Evolutionary conservation across 1,140 invertebrate genomes (phyloP), one percentile per base, ranked within the genome.

Genomic region (Panonychus citri): DNA sequence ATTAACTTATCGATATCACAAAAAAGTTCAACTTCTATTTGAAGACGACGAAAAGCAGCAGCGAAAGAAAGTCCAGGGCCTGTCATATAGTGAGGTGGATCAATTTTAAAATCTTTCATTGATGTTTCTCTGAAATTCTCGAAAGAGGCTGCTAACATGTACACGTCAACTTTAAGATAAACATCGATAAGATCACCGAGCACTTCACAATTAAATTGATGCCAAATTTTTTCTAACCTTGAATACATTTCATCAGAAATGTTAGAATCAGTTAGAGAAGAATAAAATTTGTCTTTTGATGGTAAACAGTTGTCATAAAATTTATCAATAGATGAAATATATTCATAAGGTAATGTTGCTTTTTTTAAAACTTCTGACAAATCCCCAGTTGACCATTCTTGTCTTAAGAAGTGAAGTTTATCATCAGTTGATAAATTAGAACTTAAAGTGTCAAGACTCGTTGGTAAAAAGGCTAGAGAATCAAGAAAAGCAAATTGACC

Each of bases 61-160:
- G 19, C 57, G 27, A 1, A 59, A 56, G 42, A 10, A 8, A 68
- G 61, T 7, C 63, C 64, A 5, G 62, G 63, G 0, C 58, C 17
- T 12, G 61, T 63, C 51, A 61, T 66, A 59, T 65, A 68, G 46
- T 61, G 58, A 8, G 59, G 54, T 1, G 64, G 62, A 59, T 68
- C 66, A 74, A 62, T 10, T 40, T 40, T 40, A 40, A 12, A 40
- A 40, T 40, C n/a, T n/a, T 40, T 40, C n/a, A 40, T 12, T 12
- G 10, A 40, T n/a, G n/a, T 12, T 12, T 40, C 39, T 40, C 39
- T 40, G n/a, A 40, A 40, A n/a, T 71, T 70, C 66, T 73, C 69
- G 64, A 74, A 73, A 27, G 74, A 61, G 64, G 74, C 70, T 5
- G 64, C 66, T 53, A 70, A 60, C 27, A 71, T 57, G 24, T 68